Evolutionary conservation across 2,113 vertebrate genomes (phyloP).

Genomic region (Fulica atra): DNA sequence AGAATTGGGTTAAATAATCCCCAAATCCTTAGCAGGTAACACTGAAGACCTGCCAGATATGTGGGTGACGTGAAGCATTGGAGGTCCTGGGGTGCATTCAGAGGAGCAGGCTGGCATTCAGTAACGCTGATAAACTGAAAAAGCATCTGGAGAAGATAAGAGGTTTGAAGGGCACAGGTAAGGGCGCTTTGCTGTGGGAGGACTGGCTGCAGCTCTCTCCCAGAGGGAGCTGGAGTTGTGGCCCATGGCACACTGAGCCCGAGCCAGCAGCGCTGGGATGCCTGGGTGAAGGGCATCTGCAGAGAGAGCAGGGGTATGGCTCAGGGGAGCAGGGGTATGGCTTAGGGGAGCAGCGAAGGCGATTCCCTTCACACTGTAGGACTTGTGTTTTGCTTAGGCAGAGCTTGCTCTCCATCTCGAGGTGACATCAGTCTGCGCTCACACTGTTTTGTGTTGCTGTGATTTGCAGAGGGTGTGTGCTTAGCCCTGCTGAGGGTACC

Average conservation of each 20-base stretch:
- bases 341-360: not conserved
- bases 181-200: not conserved
- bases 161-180: rapidly evolving
- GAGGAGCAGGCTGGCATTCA: not conserved
- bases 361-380: too few relatives aligned
- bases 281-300: not conserved
- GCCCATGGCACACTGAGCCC: not conserved
- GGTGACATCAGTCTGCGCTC: not conserved
- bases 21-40: not conserved
- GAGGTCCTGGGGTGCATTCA: rapidly evolving
- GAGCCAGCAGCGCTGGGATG: not conserved
- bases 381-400: not conserved
- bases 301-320: not conserved
- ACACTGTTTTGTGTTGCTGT: not conserved
- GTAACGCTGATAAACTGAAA: not conserved
- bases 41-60: not conserved
- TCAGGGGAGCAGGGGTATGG: not conserved
- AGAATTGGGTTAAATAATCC: not conserved
- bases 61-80: not conserved
- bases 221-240: not conserved
- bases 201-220: not conserved
- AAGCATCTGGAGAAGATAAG: not conserved
- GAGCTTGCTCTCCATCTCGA: not conserved
- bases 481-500: not conserved
- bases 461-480: not conserved